Conservation (phyloP, 2,888 invertebrate species). For the Podotricha telesiphe region DNA sequence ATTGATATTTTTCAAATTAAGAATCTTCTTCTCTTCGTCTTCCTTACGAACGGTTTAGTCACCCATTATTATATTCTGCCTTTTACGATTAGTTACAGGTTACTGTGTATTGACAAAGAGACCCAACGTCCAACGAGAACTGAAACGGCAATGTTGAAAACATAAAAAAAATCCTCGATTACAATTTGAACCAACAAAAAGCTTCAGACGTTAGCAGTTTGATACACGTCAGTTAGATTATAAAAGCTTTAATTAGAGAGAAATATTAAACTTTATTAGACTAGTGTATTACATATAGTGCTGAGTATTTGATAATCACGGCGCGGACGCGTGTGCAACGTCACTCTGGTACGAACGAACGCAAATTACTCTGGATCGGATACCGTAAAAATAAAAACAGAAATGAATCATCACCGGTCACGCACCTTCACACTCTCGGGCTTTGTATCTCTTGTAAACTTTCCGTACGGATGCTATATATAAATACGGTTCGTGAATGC, state of each 20-base stretch:
- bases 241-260: neutral
- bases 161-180: too few relatives aligned
- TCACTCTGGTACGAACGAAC: constrained; percentile 24
- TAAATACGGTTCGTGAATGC: constrained; percentile 7
- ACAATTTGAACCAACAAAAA: too few relatives aligned
- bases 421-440: constrained; percentile 47
- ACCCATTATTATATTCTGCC: too few relatives aligned
- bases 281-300: neutral
- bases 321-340: constrained; percentile 26
- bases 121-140: too few relatives aligned
- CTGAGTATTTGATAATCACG: constrained; percentile 24
- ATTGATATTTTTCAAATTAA: too few relatives aligned
- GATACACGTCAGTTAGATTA: neutral
- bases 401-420: constrained; percentile 48
- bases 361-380: constrained; percentile 36
- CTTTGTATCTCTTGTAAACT: constrained; percentile 36
- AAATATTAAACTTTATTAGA: neutral
- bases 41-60: too few relatives aligned
- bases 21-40: too few relatives aligned
- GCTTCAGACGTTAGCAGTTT: too few relatives aligned
- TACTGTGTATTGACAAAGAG: too few relatives aligned
- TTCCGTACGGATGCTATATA: constrained; percentile 40
- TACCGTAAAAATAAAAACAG: constrained; percentile 48
- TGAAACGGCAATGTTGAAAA: too few relatives aligned
- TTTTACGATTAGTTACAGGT: too few relatives aligned